Evolutionary conservation across 92 coral and sea anemone species (phyloP), one percentile per base, ranked within the genome.

Genomic region (Diadumene lineata): DNA sequence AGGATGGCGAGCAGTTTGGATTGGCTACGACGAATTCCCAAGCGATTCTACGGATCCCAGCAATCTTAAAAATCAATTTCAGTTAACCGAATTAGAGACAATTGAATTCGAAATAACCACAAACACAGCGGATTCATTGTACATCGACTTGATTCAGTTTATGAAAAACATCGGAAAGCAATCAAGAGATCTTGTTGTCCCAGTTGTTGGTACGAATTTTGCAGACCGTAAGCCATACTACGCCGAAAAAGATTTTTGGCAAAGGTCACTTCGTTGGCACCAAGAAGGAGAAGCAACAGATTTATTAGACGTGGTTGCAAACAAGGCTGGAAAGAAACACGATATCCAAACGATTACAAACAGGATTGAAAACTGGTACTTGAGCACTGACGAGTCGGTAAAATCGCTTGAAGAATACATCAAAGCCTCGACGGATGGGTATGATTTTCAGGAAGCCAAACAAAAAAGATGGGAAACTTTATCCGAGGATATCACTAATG

Each of bases 1-100:
- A 19, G 80, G 80, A 7, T 75, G 71, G 71, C 51, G 80, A 44
- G 73, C 60, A 15, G 80, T 75, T 16, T 75, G 80, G 80, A 63
- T 75, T 7, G 64, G 72, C 2, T 75, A 75, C 22, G 34, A 25
- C 28, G 73, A 75, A 68, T 68, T 53, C 19, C 60, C 28, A 25
- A n/a, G n/a, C n/a, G n/a, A n/a, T n/a, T n/a, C n/a, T n/a, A n/a
- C n/a, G n/a, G n/a, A n/a, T n/a, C n/a, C n/a, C n/a, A n/a, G n/a
- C n/a, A n/a, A n/a, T n/a, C n/a, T n/a, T n/a, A n/a, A n/a, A n/a
- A 17, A 17, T 44, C 60, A 53, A 16, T 53, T 53, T 23, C 4
- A 4, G 3, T 21, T 53, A 23, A 53, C n/a, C 3, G 18, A 4
- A 16, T 23, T 53, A 4, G 4, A 15, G 60, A 15, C 6, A 43